Percentiles rank a stretch among this genome's conserved stretches.
Evolutionary conservation across 2,113 vertebrate species (phyloP).

Genomic region (human): GRCh38 chr3:55040501-55041000

Average conservation of each 20-base stretch:
- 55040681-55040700: no score
- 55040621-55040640: no score
- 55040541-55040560: no score
- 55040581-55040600: no score
- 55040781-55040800: not conserved
- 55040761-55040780: not conserved
- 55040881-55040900: not conserved
- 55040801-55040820: not conserved
- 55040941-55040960: not conserved
- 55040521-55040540: not conserved
- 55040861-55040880: not conserved
- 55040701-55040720: not conserved
- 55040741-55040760: not conserved
- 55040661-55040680: no score
- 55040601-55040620: no score
- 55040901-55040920: no score
- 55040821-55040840: not conserved
- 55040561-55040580: no score
- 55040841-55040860: not conserved
- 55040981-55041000: not conserved
- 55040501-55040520: not conserved
- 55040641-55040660: no score
- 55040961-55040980: not conserved
- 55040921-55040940: not conserved
- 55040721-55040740: not conserved